Conservation (phyloP, 2,113 vertebrate species). For the Romanogobio albipinnatus region DNA sequence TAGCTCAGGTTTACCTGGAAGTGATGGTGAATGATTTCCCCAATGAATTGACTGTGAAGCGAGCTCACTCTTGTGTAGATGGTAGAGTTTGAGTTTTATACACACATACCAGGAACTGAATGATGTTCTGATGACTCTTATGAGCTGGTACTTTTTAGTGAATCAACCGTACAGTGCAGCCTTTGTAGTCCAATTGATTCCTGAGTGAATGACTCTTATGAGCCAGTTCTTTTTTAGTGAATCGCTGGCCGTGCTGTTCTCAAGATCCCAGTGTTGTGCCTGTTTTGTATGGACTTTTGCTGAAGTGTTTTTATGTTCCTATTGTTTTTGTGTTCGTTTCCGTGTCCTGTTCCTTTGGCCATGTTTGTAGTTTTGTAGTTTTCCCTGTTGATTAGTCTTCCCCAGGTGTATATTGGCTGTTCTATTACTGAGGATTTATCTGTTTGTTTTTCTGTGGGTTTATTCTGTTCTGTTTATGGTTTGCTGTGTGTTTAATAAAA, state of each 20-base stretch:
- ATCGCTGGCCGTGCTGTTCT: not conserved
- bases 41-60: constrained; percentile 9
- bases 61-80: constrained; percentile 1
- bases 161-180: not conserved
- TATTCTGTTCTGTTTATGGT: too few species aligned
- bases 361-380: too few species aligned
- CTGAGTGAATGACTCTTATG: not conserved
- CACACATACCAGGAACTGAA: not conserved
- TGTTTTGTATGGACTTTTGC: too few species aligned
- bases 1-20: not conserved
- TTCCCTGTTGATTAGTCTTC: too few species aligned
- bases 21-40: not conserved
- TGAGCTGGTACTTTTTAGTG: not conserved
- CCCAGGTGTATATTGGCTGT: too few species aligned
- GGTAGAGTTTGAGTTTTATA: not conserved
- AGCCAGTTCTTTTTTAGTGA: not conserved
- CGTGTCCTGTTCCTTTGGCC: too few species aligned
- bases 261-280: too few species aligned
- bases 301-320: too few species aligned
- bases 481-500: too few species aligned
- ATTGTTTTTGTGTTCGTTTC: too few species aligned
- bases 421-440: too few species aligned
- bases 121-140: not conserved
- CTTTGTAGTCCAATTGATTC: not conserved
- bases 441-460: too few species aligned